Evolutionary conservation across 2,888 invertebrate species (phyloP).

Genomic region (Argyresthia albistria): DNA sequence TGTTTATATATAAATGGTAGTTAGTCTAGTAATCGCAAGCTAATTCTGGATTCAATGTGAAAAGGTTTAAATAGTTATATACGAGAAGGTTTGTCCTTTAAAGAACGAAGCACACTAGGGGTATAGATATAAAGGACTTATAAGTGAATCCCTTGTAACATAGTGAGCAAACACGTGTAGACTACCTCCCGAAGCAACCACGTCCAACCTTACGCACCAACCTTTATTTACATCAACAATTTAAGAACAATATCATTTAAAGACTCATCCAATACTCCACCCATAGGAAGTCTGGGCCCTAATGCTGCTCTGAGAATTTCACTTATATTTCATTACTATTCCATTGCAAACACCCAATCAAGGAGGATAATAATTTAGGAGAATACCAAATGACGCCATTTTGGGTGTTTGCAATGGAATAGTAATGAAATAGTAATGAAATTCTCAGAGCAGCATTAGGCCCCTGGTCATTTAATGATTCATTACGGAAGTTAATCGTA

Average conservation of each 20-base stretch:
- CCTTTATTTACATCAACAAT: slow-evolving; percentile 51
- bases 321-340: no score
- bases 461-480: no score
- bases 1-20: slow-evolving; percentile 33
- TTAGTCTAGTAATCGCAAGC: slow-evolving; percentile 60
- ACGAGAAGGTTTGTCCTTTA: slow-evolving; percentile 46
- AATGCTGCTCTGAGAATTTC: no score
- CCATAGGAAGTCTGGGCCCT: no score
- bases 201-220: slow-evolving; percentile 31
- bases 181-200: slow-evolving; percentile 48
- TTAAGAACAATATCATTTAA: slow-evolving; percentile 21
- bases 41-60: slow-evolving; percentile 52
- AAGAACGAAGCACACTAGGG: slow-evolving; percentile 38
- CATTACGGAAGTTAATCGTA: no score
- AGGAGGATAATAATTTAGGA: no score
- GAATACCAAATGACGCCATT: no score
- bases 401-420: no score
- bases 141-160: slow-evolving; percentile 62
- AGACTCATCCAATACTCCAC: no score
- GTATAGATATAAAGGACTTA: slow-evolving; percentile 53
- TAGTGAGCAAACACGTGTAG: slow-evolving; percentile 65
- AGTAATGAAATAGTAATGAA: no score
- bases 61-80: slow-evolving; percentile 39
- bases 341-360: no score
- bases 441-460: no score